A percentile compares a stretch with the other conserved stretches of the same genome.
Conservation (phyloP, 2,888 invertebrate species). For the Gibbula magus region DNA sequence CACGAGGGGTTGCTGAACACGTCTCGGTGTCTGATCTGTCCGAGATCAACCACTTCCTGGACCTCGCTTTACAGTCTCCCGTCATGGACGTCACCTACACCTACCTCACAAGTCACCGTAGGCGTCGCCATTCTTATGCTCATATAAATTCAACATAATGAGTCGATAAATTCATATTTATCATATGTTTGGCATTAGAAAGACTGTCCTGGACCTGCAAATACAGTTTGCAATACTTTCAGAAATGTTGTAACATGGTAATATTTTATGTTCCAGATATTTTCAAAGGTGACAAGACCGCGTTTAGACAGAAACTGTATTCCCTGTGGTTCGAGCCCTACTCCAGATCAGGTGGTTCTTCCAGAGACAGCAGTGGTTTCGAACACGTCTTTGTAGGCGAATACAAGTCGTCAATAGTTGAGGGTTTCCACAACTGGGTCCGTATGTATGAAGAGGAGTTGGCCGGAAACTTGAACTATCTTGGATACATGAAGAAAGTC, state of each 20-base stretch:
- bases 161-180: too few relatives aligned
- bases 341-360: conserved; percentile 81
- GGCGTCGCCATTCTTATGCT: too few relatives aligned
- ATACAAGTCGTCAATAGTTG: conserved; percentile 83
- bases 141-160: too few relatives aligned
- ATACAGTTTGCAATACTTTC: too few relatives aligned
- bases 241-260: too few relatives aligned
- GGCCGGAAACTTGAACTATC: conserved; percentile 45
- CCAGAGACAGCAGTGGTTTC: conserved; percentile 90
- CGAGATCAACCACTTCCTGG: conserved; percentile 87
- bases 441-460: conserved; percentile 87
- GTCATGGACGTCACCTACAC: conserved; percentile 84
- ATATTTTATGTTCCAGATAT: conserved; percentile 47
- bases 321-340: conserved; percentile 82
- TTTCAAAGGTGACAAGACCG: conserved; percentile 23
- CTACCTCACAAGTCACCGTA: conserved; percentile 76
- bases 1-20: conserved; percentile 81
- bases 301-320: conserved; percentile 68
- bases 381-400: conserved; percentile 94
- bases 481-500: conserved; percentile 50
- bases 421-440: conserved; percentile 93
- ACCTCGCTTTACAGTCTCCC: conserved; percentile 85
- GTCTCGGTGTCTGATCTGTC: conserved; percentile 83
- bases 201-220: too few relatives aligned
- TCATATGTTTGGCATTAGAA: too few relatives aligned